A percentile compares a stretch with the other conserved stretches of the same genome.
phyloP scores from a whole-genome alignment of 2,888 invertebrate genomes.

The Lumbricus terrestris region DNA sequence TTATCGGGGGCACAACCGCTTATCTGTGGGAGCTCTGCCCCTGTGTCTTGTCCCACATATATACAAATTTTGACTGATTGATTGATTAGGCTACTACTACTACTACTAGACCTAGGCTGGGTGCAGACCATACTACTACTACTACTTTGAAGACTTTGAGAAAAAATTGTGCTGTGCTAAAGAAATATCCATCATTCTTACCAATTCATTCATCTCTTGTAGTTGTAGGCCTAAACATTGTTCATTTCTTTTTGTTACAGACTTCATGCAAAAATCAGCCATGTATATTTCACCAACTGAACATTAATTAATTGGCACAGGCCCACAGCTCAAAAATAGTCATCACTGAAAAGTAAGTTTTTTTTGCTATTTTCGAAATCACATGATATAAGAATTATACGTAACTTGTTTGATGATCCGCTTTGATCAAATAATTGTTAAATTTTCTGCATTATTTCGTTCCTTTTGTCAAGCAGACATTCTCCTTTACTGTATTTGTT shows the following conservation, averaged over 20 bases:
- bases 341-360: not conserved
- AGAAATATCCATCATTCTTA: too few relatives aligned
- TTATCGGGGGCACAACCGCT: too few relatives aligned
- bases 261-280: not conserved
- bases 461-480: not conserved
- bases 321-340: not conserved
- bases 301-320: not conserved
- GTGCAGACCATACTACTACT: too few relatives aligned
- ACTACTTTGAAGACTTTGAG: too few relatives aligned
- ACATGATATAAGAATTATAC: not conserved
- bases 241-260: not conserved
- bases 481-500: not conserved
- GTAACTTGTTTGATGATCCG: not conserved
- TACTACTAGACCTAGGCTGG: too few relatives aligned
- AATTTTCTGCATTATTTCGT: not conserved
- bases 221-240: too few relatives aligned
- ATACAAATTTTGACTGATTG: too few relatives aligned
- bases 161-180: too few relatives aligned
- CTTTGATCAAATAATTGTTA: not conserved
- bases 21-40: too few relatives aligned
- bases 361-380: not conserved
- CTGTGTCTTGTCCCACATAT: too few relatives aligned
- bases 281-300: not conserved
- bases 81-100: too few relatives aligned
- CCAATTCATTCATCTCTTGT: not conserved